Evolutionary conservation across 2,113 vertebrate species (phyloP).

Genomic region (Rhea pennata): DNA sequence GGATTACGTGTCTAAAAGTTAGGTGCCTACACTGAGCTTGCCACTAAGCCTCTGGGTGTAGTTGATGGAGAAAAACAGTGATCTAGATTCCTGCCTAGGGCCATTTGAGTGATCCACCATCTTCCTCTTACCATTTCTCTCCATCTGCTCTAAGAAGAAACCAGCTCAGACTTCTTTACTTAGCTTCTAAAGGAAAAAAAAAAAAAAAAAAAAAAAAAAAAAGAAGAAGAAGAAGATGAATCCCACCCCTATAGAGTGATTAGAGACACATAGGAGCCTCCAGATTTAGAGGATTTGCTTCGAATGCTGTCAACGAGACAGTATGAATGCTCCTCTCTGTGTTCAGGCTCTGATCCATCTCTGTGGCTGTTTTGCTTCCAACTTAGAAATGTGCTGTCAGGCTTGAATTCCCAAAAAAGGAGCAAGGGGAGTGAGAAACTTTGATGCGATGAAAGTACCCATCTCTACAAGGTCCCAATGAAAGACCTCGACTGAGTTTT

Average conservation of each 20-base stretch:
- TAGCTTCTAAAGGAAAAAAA: neutral
- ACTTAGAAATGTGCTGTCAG: neutral
- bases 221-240: neutral
- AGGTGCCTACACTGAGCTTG: neutral
- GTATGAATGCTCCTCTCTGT: neutral
- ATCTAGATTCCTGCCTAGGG: neutral
- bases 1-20: neutral
- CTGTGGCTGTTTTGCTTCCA: neutral
- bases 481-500: neutral
- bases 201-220: too few species aligned
- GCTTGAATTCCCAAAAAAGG: neutral
- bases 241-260: neutral
- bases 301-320: neutral
- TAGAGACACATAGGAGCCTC: neutral
- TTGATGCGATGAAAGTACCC: neutral
- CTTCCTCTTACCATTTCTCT: neutral
- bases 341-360: neutral
- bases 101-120: neutral
- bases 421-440: neutral
- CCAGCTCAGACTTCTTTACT: neutral
- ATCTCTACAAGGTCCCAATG: neutral
- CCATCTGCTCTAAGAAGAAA: neutral
- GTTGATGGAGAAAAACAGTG: neutral
- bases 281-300: slow-evolving; percentile 17
- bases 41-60: neutral